A percentile compares a stretch with the other conserved stretches of the same genome.
phyloP scores from a whole-genome alignment of 2,797 vertebrate species.

The Enteromius fasciolatus region DNA sequence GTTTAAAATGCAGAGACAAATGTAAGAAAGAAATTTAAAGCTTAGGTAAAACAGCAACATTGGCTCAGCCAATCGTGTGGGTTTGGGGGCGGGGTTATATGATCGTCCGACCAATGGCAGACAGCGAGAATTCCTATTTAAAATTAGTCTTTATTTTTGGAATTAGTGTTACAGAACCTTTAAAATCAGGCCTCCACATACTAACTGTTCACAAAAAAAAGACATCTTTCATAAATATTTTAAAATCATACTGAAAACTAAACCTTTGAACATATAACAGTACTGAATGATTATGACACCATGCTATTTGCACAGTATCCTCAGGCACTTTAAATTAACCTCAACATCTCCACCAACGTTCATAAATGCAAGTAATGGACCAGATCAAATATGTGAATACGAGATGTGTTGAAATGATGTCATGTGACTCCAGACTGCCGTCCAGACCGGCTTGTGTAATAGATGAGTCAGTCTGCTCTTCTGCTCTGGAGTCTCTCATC shows the following conservation, averaged over 20 bases:
- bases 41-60: not conserved
- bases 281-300: not conserved
- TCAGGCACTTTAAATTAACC: not conserved
- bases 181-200: not conserved
- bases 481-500: not conserved
- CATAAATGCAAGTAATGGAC: not conserved
- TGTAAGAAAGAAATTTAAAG: not conserved
- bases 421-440: not conserved
- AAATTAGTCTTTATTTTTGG: not conserved
- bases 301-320: not conserved
- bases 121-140: not conserved
- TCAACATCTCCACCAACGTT: not conserved
- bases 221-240: not conserved
- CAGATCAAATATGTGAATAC: constrained; percentile 4
- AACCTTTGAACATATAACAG: not conserved
- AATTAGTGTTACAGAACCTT: not conserved
- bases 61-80: not conserved
- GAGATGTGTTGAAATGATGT: constrained; percentile 1
- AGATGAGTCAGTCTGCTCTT: constrained; percentile 12
- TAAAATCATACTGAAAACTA: not conserved
- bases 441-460: constrained; percentile 7
- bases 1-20: not conserved
- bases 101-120: not conserved
- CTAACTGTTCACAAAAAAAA: not conserved
- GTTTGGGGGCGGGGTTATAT: not conserved